Percentiles rank a stretch among this genome's conserved stretches.
Conservation (phyloP, 2,797 vertebrate genomes). For the Micropoecilia bifurca region DNA sequence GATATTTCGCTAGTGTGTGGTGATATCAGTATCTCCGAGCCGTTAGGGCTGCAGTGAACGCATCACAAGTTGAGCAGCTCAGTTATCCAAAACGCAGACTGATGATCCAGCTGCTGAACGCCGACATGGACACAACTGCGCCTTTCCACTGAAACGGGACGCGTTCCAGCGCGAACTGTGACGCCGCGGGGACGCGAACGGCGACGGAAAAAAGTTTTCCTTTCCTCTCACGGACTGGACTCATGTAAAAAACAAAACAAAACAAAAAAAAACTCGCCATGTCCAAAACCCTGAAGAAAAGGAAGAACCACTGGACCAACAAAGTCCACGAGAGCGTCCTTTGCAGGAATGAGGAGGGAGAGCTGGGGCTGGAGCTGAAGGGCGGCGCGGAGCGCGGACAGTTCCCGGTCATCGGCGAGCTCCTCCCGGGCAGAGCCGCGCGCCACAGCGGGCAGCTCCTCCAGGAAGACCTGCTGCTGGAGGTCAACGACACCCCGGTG, state of each 20-base stretch:
- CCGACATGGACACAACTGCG: conserved; percentile 73
- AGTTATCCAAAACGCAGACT: conserved; percentile 60
- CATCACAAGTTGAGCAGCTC: conserved; percentile 68
- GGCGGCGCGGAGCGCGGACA: conserved; percentile 96
- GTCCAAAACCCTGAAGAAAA: conserved; percentile 95
- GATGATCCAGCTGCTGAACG: conserved; percentile 76
- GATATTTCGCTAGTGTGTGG: too few relatives aligned
- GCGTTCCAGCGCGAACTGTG: conserved; percentile 19
- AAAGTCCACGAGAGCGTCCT: conserved; percentile 95
- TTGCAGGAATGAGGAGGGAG: conserved; percentile 86
- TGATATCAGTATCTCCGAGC: neutral
- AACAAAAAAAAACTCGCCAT: conserved; percentile 81
- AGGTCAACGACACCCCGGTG: conserved; percentile 97
- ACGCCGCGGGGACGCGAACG: conserved; percentile 23
- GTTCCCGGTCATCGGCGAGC: conserved; percentile 93
- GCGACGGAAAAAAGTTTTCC: conserved; percentile 52
- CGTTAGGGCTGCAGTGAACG: conserved; percentile 31
- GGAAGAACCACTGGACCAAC: conserved; percentile 97
- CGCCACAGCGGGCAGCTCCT: conserved; percentile 84
- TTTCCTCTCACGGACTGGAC: conserved; percentile 42
- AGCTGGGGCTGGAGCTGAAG: conserved; percentile 90
- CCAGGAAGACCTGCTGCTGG: conserved; percentile 89
- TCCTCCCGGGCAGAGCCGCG: conserved; percentile 81
- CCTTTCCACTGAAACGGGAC: conserved; percentile 49
- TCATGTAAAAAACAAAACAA: conserved; percentile 54